phyloP scores from a whole-genome alignment of 2,797 vertebrate genomes.

The Liparis tanakae region DNA sequence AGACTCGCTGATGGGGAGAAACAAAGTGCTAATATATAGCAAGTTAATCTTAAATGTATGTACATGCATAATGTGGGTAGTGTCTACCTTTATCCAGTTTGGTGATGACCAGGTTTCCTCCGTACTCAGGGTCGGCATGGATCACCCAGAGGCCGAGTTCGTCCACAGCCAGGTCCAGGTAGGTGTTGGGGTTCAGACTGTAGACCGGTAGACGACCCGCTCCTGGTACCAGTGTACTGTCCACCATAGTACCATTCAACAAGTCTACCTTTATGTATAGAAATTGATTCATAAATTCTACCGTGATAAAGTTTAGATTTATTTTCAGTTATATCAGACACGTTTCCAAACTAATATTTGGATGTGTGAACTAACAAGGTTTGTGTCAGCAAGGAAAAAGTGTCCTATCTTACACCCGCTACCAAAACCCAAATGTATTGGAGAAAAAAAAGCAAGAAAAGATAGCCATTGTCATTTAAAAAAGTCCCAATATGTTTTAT shows the following conservation, averaged over 20 bases:
- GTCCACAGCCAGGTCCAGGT: constrained; percentile 90
- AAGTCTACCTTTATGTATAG: constrained; percentile 79
- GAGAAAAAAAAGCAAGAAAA: not conserved
- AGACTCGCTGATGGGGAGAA: constrained; percentile 68
- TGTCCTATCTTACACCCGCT: not conserved
- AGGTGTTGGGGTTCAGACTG: constrained; percentile 87
- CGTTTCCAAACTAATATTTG: not conserved
- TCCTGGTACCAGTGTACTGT: constrained; percentile 86
- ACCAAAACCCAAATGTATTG: not conserved
- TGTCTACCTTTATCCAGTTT: constrained; percentile 84
- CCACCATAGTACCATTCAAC: constrained; percentile 80
- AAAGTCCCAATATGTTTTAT: not conserved
- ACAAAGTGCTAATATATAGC: not conserved
- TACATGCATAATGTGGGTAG: not conserved
- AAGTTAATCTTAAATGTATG: not conserved
- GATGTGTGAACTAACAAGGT: not conserved
- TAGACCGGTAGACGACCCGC: constrained; percentile 88
- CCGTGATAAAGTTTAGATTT: not conserved
- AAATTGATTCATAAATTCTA: not conserved
- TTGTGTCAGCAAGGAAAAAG: not conserved
- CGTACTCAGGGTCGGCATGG: constrained; percentile 86
- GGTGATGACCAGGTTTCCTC: constrained; percentile 88
- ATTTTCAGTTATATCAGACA: not conserved
- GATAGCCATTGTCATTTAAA: not conserved
- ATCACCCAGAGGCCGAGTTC: constrained; percentile 96